Evolutionary conservation across 2,113 vertebrate genomes (phyloP).

Genomic region (Melanotaenia duboulayi): DNA sequence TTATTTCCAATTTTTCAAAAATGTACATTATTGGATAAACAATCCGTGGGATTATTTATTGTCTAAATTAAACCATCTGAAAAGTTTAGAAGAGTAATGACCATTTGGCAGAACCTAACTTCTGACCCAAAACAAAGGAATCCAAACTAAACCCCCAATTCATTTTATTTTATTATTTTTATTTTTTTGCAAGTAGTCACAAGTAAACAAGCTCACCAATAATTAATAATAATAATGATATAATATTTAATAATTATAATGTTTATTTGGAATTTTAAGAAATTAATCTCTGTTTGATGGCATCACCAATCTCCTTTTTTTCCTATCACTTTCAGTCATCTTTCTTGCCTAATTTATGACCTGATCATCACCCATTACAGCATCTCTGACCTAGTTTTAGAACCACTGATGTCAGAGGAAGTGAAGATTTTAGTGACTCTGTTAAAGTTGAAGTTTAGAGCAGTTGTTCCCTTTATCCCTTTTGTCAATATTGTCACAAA

Average conservation of each 20-base stretch:
- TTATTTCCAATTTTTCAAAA: background rate
- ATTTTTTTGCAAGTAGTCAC: background rate
- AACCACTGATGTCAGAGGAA: slow-evolving; percentile 2
- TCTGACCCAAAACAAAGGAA: background rate
- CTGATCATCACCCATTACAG: background rate
- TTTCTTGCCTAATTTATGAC: background rate
- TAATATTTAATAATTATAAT: too few relatives aligned
- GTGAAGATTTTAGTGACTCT: background rate
- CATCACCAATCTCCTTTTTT: background rate
- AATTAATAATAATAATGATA: too few relatives aligned
- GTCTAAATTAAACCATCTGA: background rate
- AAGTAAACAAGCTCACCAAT: too few relatives aligned
- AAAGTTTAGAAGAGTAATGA: background rate
- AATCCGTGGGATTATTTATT: background rate
- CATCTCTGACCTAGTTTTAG: background rate
- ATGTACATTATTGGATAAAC: background rate
- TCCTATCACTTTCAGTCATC: background rate
- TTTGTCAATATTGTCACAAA: background rate
- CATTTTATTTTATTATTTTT: background rate
- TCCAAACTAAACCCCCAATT: background rate
- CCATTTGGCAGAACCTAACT: background rate
- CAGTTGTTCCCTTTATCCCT: background rate
- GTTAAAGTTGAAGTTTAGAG: slow-evolving; percentile 1
- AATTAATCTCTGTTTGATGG: background rate
- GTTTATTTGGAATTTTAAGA: background rate